Evolutionary conservation across 2,797 vertebrate species (phyloP).

Genomic region (Eurystomus glaucurus): DNA sequence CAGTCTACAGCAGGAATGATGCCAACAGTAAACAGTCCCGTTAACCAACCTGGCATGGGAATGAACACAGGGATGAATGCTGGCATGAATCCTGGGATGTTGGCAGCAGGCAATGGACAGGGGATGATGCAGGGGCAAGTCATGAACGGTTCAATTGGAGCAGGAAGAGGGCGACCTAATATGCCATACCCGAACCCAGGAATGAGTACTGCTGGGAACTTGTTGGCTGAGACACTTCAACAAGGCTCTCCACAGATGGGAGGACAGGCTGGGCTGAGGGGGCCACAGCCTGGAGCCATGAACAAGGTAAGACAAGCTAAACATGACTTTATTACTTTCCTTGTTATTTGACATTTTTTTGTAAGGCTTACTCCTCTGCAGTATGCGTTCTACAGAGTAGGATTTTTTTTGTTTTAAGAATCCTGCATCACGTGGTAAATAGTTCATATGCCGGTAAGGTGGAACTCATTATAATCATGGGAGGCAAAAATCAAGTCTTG

Average conservation of each 20-base stretch:
- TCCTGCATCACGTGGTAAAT: neutral
- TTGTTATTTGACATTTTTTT: neutral
- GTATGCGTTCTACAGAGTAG: neutral
- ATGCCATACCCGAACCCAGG: conserved; percentile 89
- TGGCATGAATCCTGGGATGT: conserved; percentile 86
- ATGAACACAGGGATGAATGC: conserved; percentile 93
- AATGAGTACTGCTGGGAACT: conserved; percentile 88
- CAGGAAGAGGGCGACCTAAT: conserved; percentile 88
- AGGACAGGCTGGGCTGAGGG: conserved; percentile 89
- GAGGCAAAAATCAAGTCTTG: neutral
- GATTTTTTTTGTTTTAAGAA: neutral
- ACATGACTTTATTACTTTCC: neutral
- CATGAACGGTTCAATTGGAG: conserved; percentile 93
- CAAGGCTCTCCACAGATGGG: conserved; percentile 92
- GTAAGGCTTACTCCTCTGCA: neutral
- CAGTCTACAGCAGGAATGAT: conserved; percentile 84
- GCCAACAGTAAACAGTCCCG: conserved; percentile 84
- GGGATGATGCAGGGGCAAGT: conserved; percentile 94
- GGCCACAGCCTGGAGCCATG: conserved; percentile 90
- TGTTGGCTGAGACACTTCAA: conserved; percentile 91
- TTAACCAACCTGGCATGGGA: conserved; percentile 90
- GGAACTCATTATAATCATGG: neutral
- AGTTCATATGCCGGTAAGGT: neutral
- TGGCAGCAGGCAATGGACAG: conserved; percentile 87
- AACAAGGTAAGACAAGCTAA: conserved; percentile 85